phyloP scores from a whole-genome alignment of 2,797 vertebrate species.

The Echeneis naucrates region DNA sequence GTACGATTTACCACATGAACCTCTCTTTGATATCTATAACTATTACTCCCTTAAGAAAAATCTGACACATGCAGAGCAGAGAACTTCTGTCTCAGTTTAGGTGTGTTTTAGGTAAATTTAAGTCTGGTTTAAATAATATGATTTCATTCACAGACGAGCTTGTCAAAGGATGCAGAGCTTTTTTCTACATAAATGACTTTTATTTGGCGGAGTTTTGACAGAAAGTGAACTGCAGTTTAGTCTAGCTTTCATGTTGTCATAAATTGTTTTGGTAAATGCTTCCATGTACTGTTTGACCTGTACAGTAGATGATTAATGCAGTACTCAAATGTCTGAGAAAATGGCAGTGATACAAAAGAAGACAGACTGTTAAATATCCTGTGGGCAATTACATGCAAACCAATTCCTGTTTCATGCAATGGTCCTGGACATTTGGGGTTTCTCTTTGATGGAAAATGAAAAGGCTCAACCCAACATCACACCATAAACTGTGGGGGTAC shows the following conservation, averaged over 20 bases:
- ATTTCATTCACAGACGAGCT: conserved; percentile 2
- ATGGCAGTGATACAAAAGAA: conserved; percentile 51
- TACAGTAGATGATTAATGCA: conserved; percentile 61
- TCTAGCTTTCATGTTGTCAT: conserved; percentile 5
- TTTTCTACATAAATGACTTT: neutral
- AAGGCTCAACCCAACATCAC: conserved; percentile 54
- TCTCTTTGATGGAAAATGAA: conserved; percentile 73
- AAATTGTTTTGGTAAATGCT: conserved; percentile 12
- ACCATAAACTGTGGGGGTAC: conserved; percentile 55
- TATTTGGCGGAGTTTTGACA: neutral
- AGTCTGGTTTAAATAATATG: conserved; percentile 4
- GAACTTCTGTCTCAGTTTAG: neutral
- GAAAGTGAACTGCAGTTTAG: conserved; percentile 11
- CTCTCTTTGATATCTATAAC: conserved; percentile 30
- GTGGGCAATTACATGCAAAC: conserved; percentile 67
- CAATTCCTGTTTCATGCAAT: conserved; percentile 66
- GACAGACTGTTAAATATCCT: conserved; percentile 59
- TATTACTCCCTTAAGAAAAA: conserved; percentile 26
- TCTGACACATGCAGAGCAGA: conserved; percentile 4
- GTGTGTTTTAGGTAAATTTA: conserved; percentile 8
- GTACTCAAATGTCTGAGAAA: conserved; percentile 63
- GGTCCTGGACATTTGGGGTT: conserved; percentile 57
- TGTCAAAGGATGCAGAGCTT: neutral
- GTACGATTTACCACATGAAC: conserved; percentile 37
- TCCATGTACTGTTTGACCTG: conserved; percentile 45